Percentiles rank a stretch among this genome's conserved stretches.
phyloP scores from a whole-genome alignment of 92 coral and sea anemone species.

The Diadumene lineata region DNA sequence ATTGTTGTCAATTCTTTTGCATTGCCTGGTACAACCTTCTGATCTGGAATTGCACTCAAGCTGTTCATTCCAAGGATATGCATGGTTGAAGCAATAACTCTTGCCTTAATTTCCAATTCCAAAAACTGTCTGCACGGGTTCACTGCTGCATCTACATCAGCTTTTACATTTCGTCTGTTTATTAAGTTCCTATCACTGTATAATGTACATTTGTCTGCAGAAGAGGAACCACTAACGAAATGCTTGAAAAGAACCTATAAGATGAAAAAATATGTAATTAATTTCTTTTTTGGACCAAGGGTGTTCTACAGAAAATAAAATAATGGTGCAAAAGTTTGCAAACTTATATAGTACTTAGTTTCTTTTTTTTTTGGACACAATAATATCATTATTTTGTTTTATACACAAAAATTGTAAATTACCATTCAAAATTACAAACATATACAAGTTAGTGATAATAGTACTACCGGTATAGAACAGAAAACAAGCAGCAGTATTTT shows the following conservation, averaged over 20 bases:
- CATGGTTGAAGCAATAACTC: conserved; percentile 65
- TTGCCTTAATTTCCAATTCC: conserved; percentile 60
- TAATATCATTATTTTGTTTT: too few relatives aligned
- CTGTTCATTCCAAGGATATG: conserved; percentile 61
- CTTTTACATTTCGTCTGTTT: conserved; percentile 72
- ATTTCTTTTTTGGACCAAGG: too few relatives aligned
- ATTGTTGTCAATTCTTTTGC: conserved; percentile 31
- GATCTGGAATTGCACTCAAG: conserved; percentile 38
- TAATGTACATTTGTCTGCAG: conserved; percentile 64
- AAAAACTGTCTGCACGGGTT: conserved; percentile 65
- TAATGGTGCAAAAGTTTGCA: too few relatives aligned
- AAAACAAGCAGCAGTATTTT: too few relatives aligned
- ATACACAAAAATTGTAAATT: too few relatives aligned
- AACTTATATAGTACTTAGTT: too few relatives aligned
- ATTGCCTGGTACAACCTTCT: conserved; percentile 20
- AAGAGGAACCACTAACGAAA: conserved; percentile 55
- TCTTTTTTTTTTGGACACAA: too few relatives aligned
- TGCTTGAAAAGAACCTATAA: conserved; percentile 50
- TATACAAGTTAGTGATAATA: too few relatives aligned
- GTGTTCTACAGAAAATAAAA: too few relatives aligned
- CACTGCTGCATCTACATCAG: conserved; percentile 63
- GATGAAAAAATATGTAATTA: too few relatives aligned
- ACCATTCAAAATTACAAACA: too few relatives aligned
- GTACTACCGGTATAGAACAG: too few relatives aligned
- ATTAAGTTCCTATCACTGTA: conserved; percentile 71